These are phyloP conservation scores for Urocynchramus pylzowi DNA, from an alignment of 2,113 vertebrate species.

Conservation along the genomic window DNA sequence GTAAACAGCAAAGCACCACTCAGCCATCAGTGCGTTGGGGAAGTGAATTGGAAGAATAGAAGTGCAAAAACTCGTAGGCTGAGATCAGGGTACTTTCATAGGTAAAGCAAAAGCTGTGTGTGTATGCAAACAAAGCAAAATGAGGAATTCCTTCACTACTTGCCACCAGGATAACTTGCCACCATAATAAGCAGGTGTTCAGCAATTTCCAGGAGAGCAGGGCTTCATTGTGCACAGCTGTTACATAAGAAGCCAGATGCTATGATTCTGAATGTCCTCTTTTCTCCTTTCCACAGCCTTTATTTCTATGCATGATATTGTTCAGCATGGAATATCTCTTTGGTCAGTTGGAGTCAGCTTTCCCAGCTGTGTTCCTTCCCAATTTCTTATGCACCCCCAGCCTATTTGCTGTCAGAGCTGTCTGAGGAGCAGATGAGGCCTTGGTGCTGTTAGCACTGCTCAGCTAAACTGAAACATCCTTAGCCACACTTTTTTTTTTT, in stretches of 20 bases:
- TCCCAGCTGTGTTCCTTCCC: background rate
- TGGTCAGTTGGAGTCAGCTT: background rate
- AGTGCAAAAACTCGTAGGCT: accelerated
- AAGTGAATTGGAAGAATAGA: background rate
- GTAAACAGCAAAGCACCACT: background rate
- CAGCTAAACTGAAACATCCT: background rate
- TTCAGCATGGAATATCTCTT: background rate
- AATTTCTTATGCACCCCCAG: background rate
- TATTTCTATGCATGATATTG: background rate
- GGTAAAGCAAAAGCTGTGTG: background rate
- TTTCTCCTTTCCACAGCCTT: background rate
- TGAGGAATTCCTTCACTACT: background rate
- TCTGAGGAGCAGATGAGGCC: background rate
- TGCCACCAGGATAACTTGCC: background rate
- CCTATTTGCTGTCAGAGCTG: accelerated
- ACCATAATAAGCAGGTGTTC: background rate
- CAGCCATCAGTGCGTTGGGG: background rate
- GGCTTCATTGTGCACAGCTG: accelerated
- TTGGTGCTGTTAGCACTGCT: background rate
- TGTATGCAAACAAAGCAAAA: background rate
- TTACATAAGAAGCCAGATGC: background rate
- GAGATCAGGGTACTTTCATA: background rate
- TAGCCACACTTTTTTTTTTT: background rate
- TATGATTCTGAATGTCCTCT: background rate
- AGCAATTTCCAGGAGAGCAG: background rate